Evolutionary conservation across 2,113 vertebrate species (phyloP), one percentile per base, ranked within the genome.

Genomic region (Grammomys dolichurus): DNA sequence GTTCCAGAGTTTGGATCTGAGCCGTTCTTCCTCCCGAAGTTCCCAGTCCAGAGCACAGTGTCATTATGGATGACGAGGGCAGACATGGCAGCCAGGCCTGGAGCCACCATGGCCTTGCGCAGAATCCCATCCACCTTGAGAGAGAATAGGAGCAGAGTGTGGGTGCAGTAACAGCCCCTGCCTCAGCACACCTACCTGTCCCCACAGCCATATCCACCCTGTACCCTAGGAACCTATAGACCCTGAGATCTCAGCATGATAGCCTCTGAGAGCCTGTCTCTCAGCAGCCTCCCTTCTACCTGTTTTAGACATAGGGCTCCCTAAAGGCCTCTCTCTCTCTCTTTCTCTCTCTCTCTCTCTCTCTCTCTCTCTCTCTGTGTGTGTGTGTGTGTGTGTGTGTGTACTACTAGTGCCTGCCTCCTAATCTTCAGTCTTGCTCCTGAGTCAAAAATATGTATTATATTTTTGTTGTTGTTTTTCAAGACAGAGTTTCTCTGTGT

Each of bases 11-110:
- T 91, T 0, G 99, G 98, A 73, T 99, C 99, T 0, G 99, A 99
- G n/a, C 93, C 96, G 7, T 99, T 99, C 96, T 94, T 99, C 98
- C 94, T 99, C 6, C 99, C 99, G 0, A 99, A 99, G 97, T 99
- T 99, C 70, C 99, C 99, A 0, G 99, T 99, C 99, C 99, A 99
- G 91, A 99, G 98, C 80, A 99, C 98, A 0, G 99, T 99, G 97
- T 99, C 99, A 0, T 99, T 99, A 97, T 99, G 99, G 96, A 99
- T 98, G 33, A 99, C 98, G 0, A 99, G 99, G 22, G 99, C 99
- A 1, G 99, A 99, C 94, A 99, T 96, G 20, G 99, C 99, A 0
- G 99, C 99, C 22, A 99, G 98, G 46, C 98, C 98, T 0, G 98
- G 99, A 67, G 93, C 90, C 33, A 88, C 81, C 98, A 92, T 99